phyloP scores from a whole-genome alignment of 2,888 invertebrate genomes.

The Melitaea athalia region DNA sequence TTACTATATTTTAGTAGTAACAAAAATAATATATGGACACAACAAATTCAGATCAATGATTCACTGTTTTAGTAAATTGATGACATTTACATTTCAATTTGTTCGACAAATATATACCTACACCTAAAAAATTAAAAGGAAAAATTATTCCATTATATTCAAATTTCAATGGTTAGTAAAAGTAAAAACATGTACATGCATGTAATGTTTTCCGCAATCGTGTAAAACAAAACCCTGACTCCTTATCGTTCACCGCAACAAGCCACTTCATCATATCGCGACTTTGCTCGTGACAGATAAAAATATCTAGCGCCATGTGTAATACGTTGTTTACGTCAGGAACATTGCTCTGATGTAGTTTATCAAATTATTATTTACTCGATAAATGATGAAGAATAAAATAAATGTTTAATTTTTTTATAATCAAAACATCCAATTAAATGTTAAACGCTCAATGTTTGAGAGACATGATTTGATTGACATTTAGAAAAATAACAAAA shows the following conservation, averaged over 20 bases:
- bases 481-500: no score
- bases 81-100: no score
- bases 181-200: neutral
- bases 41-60: no score
- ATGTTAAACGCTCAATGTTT: no score
- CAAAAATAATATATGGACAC: no score
- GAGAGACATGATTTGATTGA: no score
- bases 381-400: neutral
- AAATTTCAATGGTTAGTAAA: no score
- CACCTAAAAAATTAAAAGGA: no score
- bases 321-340: conserved; percentile 30
- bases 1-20: no score
- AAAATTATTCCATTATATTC: no score
- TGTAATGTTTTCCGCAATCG: neutral
- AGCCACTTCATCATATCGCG: conserved; percentile 31
- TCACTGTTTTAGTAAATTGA: no score
- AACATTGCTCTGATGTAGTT: conserved; percentile 13
- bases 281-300: conserved; percentile 33
- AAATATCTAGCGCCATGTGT: conserved; percentile 28
- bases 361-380: conserved; percentile 11
- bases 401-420: neutral
- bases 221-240: conserved; percentile 3
- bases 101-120: no score
- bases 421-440: neutral
- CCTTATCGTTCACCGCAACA: conserved; percentile 20